phyloP scores from a whole-genome alignment of 2,888 invertebrate genomes.

The Arge pagana region DNA sequence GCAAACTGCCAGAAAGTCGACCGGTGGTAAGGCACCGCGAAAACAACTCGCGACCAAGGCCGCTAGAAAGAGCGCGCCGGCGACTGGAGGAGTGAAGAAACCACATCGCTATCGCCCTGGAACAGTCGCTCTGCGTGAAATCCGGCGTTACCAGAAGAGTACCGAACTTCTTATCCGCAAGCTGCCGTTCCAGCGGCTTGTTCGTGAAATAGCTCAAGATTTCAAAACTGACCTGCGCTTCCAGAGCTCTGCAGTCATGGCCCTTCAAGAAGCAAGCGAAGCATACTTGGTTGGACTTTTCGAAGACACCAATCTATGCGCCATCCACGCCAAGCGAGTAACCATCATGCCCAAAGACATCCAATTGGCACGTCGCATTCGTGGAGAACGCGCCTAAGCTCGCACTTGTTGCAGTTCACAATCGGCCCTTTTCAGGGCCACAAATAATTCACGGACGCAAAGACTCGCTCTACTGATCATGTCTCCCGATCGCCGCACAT shows the following conservation, averaged over 20 bases:
- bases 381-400: conserved; percentile 39
- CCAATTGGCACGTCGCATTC: conserved; percentile 59
- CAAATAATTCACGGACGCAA: conserved; percentile 3
- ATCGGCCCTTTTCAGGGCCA: conserved; percentile 31
- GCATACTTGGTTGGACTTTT: conserved; percentile 71
- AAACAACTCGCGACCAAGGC: conserved; percentile 75
- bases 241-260: conserved; percentile 74
- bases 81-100: conserved; percentile 74
- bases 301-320: conserved; percentile 79
- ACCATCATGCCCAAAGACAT: conserved; percentile 70
- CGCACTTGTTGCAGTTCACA: conserved; percentile 21
- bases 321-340: conserved; percentile 74
- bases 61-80: conserved; percentile 71
- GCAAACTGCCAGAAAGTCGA: conserved; percentile 74
- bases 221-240: conserved; percentile 74
- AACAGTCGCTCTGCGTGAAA: conserved; percentile 72
- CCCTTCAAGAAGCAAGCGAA: conserved; percentile 68
- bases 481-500: too few species aligned
- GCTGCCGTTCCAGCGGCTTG: conserved; percentile 73
- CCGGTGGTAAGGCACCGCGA: conserved; percentile 73
- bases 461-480: background rate
- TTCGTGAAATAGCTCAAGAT: conserved; percentile 75
- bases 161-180: conserved; percentile 74
- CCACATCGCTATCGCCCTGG: conserved; percentile 73
- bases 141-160: conserved; percentile 74